Evolutionary conservation across 2,113 vertebrate genomes (phyloP), one percentile per base, ranked within the genome.

Genomic region (Sylvilagus bachmani): DNA sequence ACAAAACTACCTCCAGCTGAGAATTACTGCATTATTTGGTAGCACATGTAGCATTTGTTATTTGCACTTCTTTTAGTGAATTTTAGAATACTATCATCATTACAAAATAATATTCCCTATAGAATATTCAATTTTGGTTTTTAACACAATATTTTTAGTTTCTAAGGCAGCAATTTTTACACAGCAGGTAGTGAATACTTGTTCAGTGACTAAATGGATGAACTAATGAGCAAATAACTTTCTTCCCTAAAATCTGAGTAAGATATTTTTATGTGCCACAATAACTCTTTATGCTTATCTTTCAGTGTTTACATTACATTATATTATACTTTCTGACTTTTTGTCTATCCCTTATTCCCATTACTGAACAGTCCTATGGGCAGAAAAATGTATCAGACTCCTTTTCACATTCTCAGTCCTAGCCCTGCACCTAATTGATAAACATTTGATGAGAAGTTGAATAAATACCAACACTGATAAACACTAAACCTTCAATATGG

Each of bases 1-100:
- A 44, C 38, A 66, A 66, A 66, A 77, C 66, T 4, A 61, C 1
- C 11, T 22, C 51, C 12, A 55, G 31, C 25, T 90, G 69, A 44
- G 31, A 91, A 80, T 10, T 10, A 73, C 25, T 80, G 4, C 38
- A 12, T 83, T 66, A 53, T 29, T 89, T 33, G 44, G 21, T 24
- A 86, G 38, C 16, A 78, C 61, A 19, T 67, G 5, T 70, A 81
- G 33, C 3, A 36, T 33, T 25, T 77, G 53, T 53, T 51, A 53
- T 71, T 96, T 71, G 36, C 85, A 36, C 36, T 83, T 71, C 71
- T 61, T 86, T 29, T 38, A 80, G 86, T 61, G 77, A 95, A 70
- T 93, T 67, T 90, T 87, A 90, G 33, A 88, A 67, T 73, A 77
- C 5, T 62, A 4, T 67, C 51, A 85, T 87, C 21, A 53, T 10